phyloP scores from a whole-genome alignment of 2,888 invertebrate genomes.

The Idaea straminata region DNA sequence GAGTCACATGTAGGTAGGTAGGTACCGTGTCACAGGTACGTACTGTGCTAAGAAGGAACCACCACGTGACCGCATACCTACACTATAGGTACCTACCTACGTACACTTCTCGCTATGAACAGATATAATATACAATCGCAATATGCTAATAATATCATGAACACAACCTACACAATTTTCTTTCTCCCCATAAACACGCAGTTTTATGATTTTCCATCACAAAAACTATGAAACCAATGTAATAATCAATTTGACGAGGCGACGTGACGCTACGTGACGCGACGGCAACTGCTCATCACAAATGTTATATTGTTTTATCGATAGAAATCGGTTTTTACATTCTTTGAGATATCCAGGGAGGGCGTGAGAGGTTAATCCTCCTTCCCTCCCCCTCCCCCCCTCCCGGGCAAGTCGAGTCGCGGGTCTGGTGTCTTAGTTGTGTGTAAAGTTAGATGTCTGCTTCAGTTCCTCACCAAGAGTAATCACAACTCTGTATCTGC shows the following conservation, averaged over 20 bases:
- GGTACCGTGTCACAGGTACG: too few relatives aligned
- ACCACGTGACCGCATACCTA: too few relatives aligned
- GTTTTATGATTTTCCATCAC: neutral
- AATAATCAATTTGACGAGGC: conserved; percentile 2
- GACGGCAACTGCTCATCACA: neutral
- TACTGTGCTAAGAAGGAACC: too few relatives aligned
- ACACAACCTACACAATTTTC: neutral
- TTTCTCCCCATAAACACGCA: neutral
- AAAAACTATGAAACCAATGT: neutral
- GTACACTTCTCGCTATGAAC: neutral
- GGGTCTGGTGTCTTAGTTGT: too few relatives aligned
- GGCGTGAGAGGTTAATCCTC: neutral
- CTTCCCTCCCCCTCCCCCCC: too few relatives aligned
- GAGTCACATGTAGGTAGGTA: too few relatives aligned
- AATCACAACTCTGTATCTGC: neutral
- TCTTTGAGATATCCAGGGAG: neutral
- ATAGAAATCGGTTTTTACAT: neutral
- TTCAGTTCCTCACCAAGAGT: too few relatives aligned
- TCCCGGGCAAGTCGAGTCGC: too few relatives aligned
- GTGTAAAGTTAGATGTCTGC: too few relatives aligned
- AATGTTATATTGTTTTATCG: neutral
- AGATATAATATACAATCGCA: neutral
- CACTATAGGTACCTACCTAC: too few relatives aligned
- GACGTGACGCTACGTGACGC: neutral
- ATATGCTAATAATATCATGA: neutral